These are phyloP conservation scores for Molanna angustata DNA, from an alignment of 2,888 invertebrate genomes.

Conservation along the genomic window DNA sequence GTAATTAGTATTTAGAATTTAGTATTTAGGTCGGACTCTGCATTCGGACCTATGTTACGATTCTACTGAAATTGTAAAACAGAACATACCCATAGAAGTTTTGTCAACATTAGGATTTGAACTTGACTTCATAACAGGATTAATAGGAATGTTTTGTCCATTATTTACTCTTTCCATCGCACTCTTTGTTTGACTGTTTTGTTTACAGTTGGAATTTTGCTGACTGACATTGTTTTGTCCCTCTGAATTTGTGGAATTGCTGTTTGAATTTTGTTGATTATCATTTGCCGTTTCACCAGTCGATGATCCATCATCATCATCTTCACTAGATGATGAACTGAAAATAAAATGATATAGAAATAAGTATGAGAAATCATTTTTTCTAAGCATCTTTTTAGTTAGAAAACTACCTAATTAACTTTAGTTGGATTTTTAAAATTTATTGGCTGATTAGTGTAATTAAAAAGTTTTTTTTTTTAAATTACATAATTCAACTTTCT, in stretches of 20 bases:
- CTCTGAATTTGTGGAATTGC: not conserved
- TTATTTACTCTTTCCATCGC: slow-evolving; percentile 37
- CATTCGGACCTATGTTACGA: too few species aligned
- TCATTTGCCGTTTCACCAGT: slow-evolving; percentile 51
- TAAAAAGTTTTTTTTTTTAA: too few species aligned
- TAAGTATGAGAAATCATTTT: too few species aligned
- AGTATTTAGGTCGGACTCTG: too few species aligned
- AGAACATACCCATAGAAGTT: slow-evolving; percentile 54
- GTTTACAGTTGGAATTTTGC: slow-evolving; percentile 12
- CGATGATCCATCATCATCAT: slow-evolving; percentile 58
- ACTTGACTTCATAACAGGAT: slow-evolving; percentile 53
- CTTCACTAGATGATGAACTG: slow-evolving; percentile 72
- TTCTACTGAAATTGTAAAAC: too few species aligned
- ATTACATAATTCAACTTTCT: too few species aligned
- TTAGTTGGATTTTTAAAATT: too few species aligned
- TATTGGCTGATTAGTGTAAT: too few species aligned
- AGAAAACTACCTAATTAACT: too few species aligned
- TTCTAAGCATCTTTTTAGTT: too few species aligned
- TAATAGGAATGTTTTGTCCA: slow-evolving; percentile 46
- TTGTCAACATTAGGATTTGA: slow-evolving; percentile 54
- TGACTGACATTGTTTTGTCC: slow-evolving; percentile 12
- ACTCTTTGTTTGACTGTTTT: not conserved
- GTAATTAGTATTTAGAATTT: too few species aligned
- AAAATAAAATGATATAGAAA: too few species aligned
- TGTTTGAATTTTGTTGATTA: slow-evolving; percentile 28